These are phyloP conservation scores for Catalaphyllia jardinei DNA, from an alignment of 64 coral and sea anemone species.

Conservation along the genomic window DNA sequence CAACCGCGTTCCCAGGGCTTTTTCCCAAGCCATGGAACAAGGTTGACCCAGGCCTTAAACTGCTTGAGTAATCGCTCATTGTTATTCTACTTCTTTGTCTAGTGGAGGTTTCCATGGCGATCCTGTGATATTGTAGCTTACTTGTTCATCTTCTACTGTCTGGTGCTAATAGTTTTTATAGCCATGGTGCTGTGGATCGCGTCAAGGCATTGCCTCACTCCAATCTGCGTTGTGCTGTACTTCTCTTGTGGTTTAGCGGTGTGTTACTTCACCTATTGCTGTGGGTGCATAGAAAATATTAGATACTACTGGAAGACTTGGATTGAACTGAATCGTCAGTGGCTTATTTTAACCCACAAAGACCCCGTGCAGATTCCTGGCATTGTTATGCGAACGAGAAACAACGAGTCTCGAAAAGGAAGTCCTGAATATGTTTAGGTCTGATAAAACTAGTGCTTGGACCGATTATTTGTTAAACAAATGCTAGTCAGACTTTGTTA, in stretches of 20 bases:
- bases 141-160: conserved; percentile 39
- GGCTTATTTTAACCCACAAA: conserved; percentile 18
- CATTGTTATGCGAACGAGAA: background rate
- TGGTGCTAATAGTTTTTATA: conserved; percentile 32
- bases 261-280: conserved; percentile 47
- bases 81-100: background rate
- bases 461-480: background rate
- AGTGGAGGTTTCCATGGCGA: conserved; percentile 40
- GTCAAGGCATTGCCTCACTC: conserved; percentile 25
- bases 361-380: background rate
- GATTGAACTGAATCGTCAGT: conserved; percentile 30
- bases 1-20: no score
- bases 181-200: conserved; percentile 38
- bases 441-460: background rate
- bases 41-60: no score
- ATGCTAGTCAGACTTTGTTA: no score
- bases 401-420: background rate
- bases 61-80: no score
- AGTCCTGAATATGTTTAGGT: background rate
- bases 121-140: conserved; percentile 36
- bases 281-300: conserved; percentile 37
- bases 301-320: conserved; percentile 20
- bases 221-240: conserved; percentile 54
- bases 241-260: conserved; percentile 31
- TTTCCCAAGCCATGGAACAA: no score